Evolutionary conservation across 1,140 invertebrate genomes (phyloP), one percentile per base, ranked within the genome.

Genomic region (Drosophila lini): DNA sequence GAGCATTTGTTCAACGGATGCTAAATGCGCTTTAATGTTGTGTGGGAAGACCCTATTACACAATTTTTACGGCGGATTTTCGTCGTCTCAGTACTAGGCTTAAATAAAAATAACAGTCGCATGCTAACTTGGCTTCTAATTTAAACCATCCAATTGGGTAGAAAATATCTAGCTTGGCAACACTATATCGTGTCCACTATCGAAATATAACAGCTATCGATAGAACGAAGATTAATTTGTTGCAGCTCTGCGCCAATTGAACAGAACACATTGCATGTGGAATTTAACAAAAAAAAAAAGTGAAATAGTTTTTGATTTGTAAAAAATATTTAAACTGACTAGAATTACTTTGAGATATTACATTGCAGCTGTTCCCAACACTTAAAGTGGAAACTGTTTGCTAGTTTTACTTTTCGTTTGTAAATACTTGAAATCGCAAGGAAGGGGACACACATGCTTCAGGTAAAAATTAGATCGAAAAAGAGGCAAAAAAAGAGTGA

Each of bases 401-500:
- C 31, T 73, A 62, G 31, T 63, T 59, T 40, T 25, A 34, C 44
- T 6, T 38, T 22, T 36, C 53, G 50, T 50, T 76, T 85, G 79
- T 81, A 85, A 47, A 85, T 78, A 85, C 62, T 57, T 61, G 36
- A 45, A 25, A 56, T 64, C 10, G 50, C 52, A 28, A 71, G 38
- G 52, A 19, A 38, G 15, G 13, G 19, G 19, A 15, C n/a, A 42
- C 59, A 55, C 62, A 75, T 81, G 81, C 60, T 71, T 41, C 69
- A 86, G 81, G 78, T 86, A 86, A 85, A 60, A 85, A 56, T 45
- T 28, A 13, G 16, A 52, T 52, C 16, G 16, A 16, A 52, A 52
- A 32, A 40, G 40, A 38, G 28, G 25, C 7, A 53, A 40, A 65
- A 68, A 50, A 58, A 19, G 28, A 60, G 48, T 45, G 28, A 84